Evolutionary conservation across 2,113 vertebrate species (phyloP).

Genomic region (Oceanodroma tethys): DNA sequence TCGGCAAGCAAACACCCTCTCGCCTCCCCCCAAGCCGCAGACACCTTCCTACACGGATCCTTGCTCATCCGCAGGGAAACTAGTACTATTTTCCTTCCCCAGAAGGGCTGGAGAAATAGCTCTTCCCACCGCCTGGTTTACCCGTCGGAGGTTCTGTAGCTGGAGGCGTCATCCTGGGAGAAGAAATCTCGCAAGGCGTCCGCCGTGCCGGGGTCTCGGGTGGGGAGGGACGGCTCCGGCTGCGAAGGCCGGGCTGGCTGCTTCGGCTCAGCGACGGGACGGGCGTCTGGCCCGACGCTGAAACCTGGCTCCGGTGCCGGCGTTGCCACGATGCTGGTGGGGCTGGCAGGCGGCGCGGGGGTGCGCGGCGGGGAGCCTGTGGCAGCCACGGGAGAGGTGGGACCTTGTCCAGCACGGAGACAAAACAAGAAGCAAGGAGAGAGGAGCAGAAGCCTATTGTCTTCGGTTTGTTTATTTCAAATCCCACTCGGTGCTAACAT

Average conservation of each 20-base stretch:
- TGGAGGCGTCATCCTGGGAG: not conserved
- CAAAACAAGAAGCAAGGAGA: not conserved
- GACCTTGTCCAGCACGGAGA: constrained; percentile 22
- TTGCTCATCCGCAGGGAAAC: not conserved
- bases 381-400: not conserved
- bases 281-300: not conserved
- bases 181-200: not conserved
- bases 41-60: not conserved
- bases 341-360: not conserved
- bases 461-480: not conserved
- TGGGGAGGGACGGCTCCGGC: not conserved
- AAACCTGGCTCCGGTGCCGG: not conserved
- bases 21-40: rapidly evolving
- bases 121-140: not conserved
- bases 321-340: not conserved
- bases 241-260: not conserved
- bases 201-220: rapidly evolving
- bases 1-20: not conserved
- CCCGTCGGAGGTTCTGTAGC: not conserved
- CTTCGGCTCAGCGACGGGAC: not conserved
- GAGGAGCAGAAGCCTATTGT: not conserved
- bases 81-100: not conserved
- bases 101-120: not conserved
- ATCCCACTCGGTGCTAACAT: rapidly evolving
- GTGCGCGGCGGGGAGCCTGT: not conserved